phyloP scores from a whole-genome alignment of 2,797 vertebrate genomes.

The Gallinago nigripennis region DNA sequence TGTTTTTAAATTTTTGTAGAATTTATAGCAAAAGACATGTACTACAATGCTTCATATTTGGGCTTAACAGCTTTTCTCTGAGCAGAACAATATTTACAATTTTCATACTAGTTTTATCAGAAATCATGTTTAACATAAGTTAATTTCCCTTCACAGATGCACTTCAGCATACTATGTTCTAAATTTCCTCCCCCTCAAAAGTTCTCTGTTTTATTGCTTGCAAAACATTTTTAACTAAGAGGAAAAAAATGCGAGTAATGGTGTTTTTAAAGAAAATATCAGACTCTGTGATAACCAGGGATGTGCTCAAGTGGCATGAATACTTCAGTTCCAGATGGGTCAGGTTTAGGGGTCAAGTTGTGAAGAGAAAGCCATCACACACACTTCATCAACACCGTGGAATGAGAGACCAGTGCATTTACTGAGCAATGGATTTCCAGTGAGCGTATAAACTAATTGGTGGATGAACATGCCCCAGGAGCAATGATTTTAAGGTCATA shows the following conservation, averaged over 20 bases:
- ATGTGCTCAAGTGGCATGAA: constrained; percentile 77
- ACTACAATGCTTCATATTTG: neutral
- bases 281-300: constrained; percentile 65
- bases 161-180: neutral
- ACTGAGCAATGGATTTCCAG: constrained; percentile 81
- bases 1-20: neutral
- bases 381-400: constrained; percentile 86
- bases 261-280: constrained; percentile 72
- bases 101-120: neutral
- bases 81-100: neutral
- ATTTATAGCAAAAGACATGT: neutral
- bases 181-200: neutral
- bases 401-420: constrained; percentile 82
- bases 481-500: constrained; percentile 89
- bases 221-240: constrained; percentile 29
- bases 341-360: constrained; percentile 80
- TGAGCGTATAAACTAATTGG: constrained; percentile 85
- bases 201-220: neutral
- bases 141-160: neutral
- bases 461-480: constrained; percentile 85
- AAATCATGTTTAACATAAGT: neutral
- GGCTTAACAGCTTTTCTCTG: neutral
- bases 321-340: constrained; percentile 78
- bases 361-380: constrained; percentile 84
- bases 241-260: constrained; percentile 1